A percentile compares a stretch with the other conserved stretches of the same genome.
These are phyloP conservation scores for Cercopithecus mitis DNA, from an alignment of 2,797 vertebrate genomes.

Conservation along the genomic window DNA sequence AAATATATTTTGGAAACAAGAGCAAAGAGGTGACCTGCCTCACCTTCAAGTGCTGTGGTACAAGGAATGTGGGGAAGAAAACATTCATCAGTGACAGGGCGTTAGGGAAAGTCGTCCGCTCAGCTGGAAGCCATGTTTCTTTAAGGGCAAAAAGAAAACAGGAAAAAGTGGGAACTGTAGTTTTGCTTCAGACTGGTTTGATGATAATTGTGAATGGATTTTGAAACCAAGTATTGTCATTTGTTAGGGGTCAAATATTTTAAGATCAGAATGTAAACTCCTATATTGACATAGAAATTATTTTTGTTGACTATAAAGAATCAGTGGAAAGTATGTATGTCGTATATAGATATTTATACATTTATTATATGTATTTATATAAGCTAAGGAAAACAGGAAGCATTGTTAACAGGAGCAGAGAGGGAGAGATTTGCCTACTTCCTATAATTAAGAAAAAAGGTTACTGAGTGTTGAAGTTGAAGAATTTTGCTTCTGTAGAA, in stretches of 20 bases:
- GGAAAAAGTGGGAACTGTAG: not conserved
- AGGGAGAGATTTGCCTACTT: not conserved
- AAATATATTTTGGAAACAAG: not conserved
- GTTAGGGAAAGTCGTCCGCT: not conserved
- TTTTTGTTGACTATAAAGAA: not conserved
- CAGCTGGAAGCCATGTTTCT: not conserved
- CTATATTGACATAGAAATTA: not conserved
- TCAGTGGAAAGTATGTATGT: not conserved
- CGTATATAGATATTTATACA: not conserved
- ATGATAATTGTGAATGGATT: not conserved
- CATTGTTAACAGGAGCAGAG: not conserved
- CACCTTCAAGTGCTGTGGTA: not conserved
- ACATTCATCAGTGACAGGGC: not conserved
- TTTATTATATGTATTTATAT: not conserved
- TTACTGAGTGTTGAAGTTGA: not conserved
- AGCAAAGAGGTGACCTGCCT: not conserved
- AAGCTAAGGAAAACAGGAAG: not conserved
- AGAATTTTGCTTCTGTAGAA: slow-evolving; percentile 3
- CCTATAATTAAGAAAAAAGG: slow-evolving; percentile 22
- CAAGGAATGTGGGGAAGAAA: not conserved
- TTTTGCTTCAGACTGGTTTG: not conserved
- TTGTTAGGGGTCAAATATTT: slow-evolving; percentile 34
- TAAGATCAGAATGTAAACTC: slow-evolving; percentile 6
- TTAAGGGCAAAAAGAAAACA: not conserved
- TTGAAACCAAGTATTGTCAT: not conserved